phyloP scores from a whole-genome alignment of 2,113 vertebrate species.

The Choloepus hoffmanni region DNA sequence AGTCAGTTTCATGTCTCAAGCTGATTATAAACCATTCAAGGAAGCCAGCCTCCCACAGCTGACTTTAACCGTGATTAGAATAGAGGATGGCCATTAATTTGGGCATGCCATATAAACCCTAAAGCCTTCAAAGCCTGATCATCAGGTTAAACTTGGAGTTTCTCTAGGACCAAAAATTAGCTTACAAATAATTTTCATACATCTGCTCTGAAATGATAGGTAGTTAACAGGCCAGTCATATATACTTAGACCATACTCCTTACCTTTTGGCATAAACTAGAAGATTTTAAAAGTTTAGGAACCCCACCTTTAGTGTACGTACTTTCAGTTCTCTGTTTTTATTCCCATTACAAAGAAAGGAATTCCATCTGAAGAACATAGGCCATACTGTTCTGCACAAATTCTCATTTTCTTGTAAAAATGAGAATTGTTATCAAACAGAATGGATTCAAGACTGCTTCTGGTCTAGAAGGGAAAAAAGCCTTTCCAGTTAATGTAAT shows the following conservation, averaged over 20 bases:
- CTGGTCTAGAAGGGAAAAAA: background rate
- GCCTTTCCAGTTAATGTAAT: background rate
- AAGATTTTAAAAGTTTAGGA: background rate
- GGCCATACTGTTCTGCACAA: background rate
- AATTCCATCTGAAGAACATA: background rate
- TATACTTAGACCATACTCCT: background rate
- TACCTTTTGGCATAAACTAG: background rate
- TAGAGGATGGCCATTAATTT: slow-evolving; percentile 63
- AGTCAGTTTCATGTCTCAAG: slow-evolving; percentile 85
- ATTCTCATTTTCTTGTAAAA: background rate
- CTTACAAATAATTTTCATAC: slow-evolving; percentile 31
- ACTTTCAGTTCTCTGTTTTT: background rate
- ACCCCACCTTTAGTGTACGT: slow-evolving; percentile 13
- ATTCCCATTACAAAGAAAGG: slow-evolving; percentile 19
- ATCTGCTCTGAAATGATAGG: background rate
- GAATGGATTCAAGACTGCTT: background rate
- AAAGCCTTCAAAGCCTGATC: slow-evolving; percentile 36
- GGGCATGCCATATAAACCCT: slow-evolving; percentile 60
- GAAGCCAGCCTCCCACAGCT: slow-evolving; percentile 86
- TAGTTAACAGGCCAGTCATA: background rate
- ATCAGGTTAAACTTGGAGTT: slow-evolving; percentile 54
- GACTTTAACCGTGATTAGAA: slow-evolving; percentile 82
- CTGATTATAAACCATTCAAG: slow-evolving; percentile 88
- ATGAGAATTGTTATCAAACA: slow-evolving; percentile 49
- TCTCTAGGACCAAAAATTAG: background rate